Percentiles rank a stretch among this genome's conserved stretches.
phyloP scores from a whole-genome alignment of 1,140 invertebrate species.

The Drosophila pectinifera region DNA sequence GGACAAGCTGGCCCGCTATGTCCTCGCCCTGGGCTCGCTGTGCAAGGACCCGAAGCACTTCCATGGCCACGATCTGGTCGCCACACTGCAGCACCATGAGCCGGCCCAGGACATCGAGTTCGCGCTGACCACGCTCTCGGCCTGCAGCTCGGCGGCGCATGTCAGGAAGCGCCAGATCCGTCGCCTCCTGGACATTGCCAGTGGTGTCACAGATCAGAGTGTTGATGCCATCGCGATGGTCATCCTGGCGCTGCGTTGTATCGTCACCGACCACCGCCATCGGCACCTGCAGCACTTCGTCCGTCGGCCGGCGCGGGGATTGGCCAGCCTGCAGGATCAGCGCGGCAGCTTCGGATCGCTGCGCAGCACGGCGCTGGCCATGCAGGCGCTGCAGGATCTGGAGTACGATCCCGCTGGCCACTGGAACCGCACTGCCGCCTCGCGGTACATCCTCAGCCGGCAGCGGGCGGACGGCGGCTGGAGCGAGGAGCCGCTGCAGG shows the following conservation, averaged over 20 bases:
- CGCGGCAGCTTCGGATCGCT: constrained; percentile 93
- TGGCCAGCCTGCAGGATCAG: constrained; percentile 91
- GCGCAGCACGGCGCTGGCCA: constrained; percentile 91
- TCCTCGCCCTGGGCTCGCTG: constrained; percentile 90
- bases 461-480: constrained; percentile 92
- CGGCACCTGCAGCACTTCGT: constrained; percentile 92
- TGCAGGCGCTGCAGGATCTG: constrained; percentile 91
- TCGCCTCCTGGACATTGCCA: constrained; percentile 91
- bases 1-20: constrained; percentile 90
- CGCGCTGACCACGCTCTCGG: constrained; percentile 88
- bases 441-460: constrained; percentile 89
- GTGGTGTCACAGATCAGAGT: constrained; percentile 90
- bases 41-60: constrained; percentile 93
- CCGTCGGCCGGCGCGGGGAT: constrained; percentile 89
- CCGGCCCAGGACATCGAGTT: constrained; percentile 89
- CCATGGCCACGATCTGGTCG: constrained; percentile 92
- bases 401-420: constrained; percentile 87
- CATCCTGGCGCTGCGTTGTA: constrained; percentile 92
- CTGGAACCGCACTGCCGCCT: constrained; percentile 92
- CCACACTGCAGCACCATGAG: constrained; percentile 90
- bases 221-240: constrained; percentile 94
- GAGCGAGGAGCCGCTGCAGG: constrained; percentile 86
- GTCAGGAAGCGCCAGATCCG: constrained; percentile 91
- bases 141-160: constrained; percentile 92
- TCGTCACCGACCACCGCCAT: constrained; percentile 93